Evolutionary conservation across 1,140 invertebrate genomes (phyloP), one percentile per base, ranked within the genome.

Genomic region (Argopecten irradians): DNA sequence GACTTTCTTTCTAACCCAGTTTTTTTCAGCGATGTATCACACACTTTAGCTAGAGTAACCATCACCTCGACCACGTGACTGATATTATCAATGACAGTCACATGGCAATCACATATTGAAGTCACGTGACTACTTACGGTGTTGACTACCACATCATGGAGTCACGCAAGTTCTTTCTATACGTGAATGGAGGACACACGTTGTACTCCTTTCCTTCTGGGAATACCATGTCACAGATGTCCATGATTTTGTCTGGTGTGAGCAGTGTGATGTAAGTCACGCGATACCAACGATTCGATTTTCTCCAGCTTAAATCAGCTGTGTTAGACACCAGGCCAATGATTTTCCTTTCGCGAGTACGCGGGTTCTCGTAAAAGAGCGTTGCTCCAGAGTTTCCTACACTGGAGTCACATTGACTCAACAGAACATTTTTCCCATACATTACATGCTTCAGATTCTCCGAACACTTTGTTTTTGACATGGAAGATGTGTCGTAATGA

Each of bases 291-390:
- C 35, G 87, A 87, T 85, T 87, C 82, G 39, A 85, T 43, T 55
- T 83, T 83, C 34, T 86, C 35, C 90, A 86, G 1, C 84, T 87
- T 16, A 91, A 89, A 34, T 90, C 89, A 28, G 86, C 88, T 7
- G 92, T 91, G 89, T 91, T 92, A 43, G 93, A 94, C n/a, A 94
- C 84, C 7, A 94, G 83, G 7, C 93, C 93, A 43, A 93, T 89
- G 34, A 94, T 91, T 39, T 88, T 91, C 34, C 90, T 90, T 2
- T 89, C 88, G 32, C 91, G 87, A 34, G 89, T 84, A 39, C 87
- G 41, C 5, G 89, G 86, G 83, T 92, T 90, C 35, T 93, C 90
- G 32, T 89, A 86, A 82, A 92, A 92, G 5, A 94, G 89, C 1
- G 93, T 89, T 0, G 93, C 92, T 13, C 93, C 93, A 5, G 93